Evolutionary conservation across 2,888 invertebrate genomes (phyloP).

Genomic region (Metellina segmentata): DNA sequence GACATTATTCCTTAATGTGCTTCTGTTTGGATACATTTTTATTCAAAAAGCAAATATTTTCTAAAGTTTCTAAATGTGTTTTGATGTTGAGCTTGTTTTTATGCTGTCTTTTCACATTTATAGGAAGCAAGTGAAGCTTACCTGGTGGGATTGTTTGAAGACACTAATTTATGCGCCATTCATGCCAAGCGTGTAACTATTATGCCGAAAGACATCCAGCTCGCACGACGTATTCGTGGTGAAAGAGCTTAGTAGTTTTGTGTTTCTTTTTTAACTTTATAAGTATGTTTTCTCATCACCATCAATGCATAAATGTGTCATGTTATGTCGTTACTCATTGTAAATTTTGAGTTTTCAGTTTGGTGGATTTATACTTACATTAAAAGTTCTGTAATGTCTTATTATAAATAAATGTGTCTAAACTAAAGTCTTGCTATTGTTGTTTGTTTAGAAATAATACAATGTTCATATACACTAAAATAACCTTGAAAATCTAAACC

Average conservation of each 20-base stretch:
- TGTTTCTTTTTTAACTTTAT: constrained; percentile 20
- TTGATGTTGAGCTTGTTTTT: too few relatives aligned
- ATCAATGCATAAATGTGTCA: constrained; percentile 50
- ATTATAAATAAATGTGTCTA: constrained; percentile 41
- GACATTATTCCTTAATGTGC: too few relatives aligned
- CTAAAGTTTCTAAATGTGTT: neutral
- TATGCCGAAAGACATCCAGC: constrained; percentile 74
- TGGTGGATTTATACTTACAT: constrained; percentile 43
- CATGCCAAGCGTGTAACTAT: constrained; percentile 72
- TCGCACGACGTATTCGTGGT: constrained; percentile 69
- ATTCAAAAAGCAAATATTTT: neutral
- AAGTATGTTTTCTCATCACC: constrained; percentile 53
- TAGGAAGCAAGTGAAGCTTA: constrained; percentile 72
- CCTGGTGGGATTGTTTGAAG: constrained; percentile 73
- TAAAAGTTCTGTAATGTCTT: constrained; percentile 33
- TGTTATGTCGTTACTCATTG: constrained; percentile 50
- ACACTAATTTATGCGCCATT: constrained; percentile 72
- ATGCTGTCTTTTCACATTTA: neutral
- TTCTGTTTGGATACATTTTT: too few relatives aligned
- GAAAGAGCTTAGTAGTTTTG: constrained; percentile 68
- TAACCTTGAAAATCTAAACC: neutral
- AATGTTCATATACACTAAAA: too few relatives aligned
- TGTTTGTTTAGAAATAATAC: neutral
- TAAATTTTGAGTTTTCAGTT: constrained; percentile 55
- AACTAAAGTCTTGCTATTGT: constrained; percentile 4